A percentile compares a stretch with the other conserved stretches of the same genome.
Evolutionary conservation across 2,113 vertebrate genomes (phyloP).

Genomic region (Elachura formosa): DNA sequence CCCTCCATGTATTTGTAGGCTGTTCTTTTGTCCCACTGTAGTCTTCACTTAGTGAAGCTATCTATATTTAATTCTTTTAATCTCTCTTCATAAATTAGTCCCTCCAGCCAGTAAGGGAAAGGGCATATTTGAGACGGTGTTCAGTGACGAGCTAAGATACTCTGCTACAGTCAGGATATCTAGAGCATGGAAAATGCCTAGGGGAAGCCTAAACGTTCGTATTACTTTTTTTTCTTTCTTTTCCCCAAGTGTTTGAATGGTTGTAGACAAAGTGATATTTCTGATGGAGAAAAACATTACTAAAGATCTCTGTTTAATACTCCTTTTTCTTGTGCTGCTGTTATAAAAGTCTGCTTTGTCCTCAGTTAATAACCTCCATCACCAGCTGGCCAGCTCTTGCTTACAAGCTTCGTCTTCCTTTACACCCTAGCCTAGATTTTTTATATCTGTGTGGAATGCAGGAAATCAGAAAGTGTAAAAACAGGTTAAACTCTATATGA

Average conservation of each 20-base stretch:
- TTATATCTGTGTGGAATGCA: not conserved
- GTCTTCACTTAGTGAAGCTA: slow-evolving; percentile 3
- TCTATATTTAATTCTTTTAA: slow-evolving; percentile 65
- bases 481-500: not conserved
- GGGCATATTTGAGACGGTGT: not conserved
- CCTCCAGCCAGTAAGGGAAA: slow-evolving; percentile 30
- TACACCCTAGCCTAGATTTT: not conserved
- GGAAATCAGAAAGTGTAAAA: not conserved
- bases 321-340: not conserved
- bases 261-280: not conserved
- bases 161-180: not conserved
- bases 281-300: slow-evolving; percentile 17
- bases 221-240: not conserved
- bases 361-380: slow-evolving; percentile 10
- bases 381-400: slow-evolving; percentile 12
- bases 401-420: not conserved
- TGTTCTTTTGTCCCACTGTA: slow-evolving; percentile 43
- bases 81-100: slow-evolving; percentile 57
- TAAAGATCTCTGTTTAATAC: not conserved
- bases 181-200: slow-evolving; percentile 49
- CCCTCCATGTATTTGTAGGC: slow-evolving; percentile 11
- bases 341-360: slow-evolving; percentile 40
- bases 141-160: not conserved
- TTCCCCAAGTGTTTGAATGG: not conserved
- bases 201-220: slow-evolving; percentile 21